Conservation (phyloP, 2,888 invertebrate species). For the Ormyrus thymus region DNA sequence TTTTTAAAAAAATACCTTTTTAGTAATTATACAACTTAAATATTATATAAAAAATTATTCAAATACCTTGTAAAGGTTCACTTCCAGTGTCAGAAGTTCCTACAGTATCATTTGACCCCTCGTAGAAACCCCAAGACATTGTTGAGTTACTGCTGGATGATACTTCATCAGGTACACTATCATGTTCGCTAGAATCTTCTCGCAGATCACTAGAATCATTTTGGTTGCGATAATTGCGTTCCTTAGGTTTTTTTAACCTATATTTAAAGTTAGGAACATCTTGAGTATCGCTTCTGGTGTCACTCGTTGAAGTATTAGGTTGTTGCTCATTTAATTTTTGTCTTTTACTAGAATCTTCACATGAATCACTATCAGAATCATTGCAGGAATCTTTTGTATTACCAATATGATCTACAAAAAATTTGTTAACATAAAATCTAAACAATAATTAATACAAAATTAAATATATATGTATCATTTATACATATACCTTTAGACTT, state of each 20-base stretch:
- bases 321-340: conserved; percentile 60
- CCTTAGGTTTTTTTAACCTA: conserved; percentile 59
- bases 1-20: neutral
- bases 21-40: conserved; percentile 14
- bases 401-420: conserved; percentile 12
- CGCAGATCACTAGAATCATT: conserved; percentile 55
- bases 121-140: neutral
- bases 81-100: conserved; percentile 52
- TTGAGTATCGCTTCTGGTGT: conserved; percentile 16
- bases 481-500: conserved; percentile 24
- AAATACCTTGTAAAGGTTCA: conserved; percentile 43
- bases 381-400: conserved; percentile 7
- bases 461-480: neutral
- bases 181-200: conserved; percentile 56
- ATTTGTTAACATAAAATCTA: neutral
- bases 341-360: conserved; percentile 63
- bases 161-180: conserved; percentile 15
- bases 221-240: conserved; percentile 65
- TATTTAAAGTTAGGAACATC: conserved; percentile 62
- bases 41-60: neutral
- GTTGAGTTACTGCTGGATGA: conserved; percentile 24
- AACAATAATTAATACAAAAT: neutral
- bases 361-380: conserved; percentile 50
- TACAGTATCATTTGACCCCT: conserved; percentile 8
- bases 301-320: conserved; percentile 25